Percentiles rank a stretch among this genome's conserved stretches.
Conservation (phyloP, 1,140 invertebrate genomes). For the Eufriesea mexicana region DNA sequence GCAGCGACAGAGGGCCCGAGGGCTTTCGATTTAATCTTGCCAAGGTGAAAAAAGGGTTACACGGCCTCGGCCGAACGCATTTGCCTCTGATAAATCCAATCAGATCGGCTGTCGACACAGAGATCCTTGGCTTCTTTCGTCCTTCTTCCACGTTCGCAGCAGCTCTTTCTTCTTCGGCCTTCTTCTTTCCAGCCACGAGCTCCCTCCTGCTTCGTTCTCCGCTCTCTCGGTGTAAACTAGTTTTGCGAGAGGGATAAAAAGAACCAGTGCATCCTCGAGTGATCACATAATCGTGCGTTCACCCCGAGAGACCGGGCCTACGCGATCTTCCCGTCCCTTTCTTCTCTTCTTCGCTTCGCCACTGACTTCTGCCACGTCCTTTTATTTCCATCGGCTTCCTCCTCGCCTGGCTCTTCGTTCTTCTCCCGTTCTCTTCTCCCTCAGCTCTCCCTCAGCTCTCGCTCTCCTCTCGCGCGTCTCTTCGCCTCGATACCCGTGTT, state of each 20-base stretch:
- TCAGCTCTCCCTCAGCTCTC: neutral
- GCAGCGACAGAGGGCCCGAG: constrained; percentile 12
- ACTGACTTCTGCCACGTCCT: neutral
- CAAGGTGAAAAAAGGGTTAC: constrained; percentile 55
- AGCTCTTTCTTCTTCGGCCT: constrained; percentile 34
- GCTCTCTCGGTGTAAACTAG: constrained; percentile 65
- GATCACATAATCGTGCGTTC: constrained; percentile 81
- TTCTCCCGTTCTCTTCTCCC: neutral
- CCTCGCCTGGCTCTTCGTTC: too few species aligned
- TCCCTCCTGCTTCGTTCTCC: neutral
- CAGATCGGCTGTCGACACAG: constrained; percentile 68
- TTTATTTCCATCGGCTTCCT: constrained; percentile 16
- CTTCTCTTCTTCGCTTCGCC: constrained; percentile 12
- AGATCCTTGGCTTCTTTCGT: constrained; percentile 10
- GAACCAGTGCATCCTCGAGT: constrained; percentile 77
- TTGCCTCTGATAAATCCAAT: constrained; percentile 72
- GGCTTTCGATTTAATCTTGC: constrained; percentile 61
- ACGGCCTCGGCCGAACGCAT: constrained; percentile 50
- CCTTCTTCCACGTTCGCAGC: neutral
- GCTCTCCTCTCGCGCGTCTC: too few species aligned
- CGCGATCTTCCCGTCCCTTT: constrained; percentile 4
- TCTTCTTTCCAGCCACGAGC: constrained; percentile 24
- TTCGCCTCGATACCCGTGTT: constrained; percentile 1
- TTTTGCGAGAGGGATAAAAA: constrained; percentile 67
- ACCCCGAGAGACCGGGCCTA: constrained; percentile 64